Percentiles rank a stretch among this genome's conserved stretches.
These are phyloP conservation scores for Watsonalla cultraria DNA, from an alignment of 2,888 invertebrate genomes.

Conservation along the genomic window DNA sequence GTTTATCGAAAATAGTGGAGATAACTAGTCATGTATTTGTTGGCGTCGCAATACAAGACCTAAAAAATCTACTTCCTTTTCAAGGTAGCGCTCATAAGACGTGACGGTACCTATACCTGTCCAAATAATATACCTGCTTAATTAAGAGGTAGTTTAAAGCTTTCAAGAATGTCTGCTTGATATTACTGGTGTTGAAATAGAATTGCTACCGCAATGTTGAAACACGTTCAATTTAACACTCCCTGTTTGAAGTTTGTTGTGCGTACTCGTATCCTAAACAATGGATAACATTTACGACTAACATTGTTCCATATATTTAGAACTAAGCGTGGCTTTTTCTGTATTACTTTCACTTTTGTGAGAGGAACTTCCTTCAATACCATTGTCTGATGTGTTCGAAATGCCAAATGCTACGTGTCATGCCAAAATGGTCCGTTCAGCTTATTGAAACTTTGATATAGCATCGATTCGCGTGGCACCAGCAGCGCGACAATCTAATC, in stretches of 20 bases:
- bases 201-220: neutral
- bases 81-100: too few species aligned
- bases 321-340: neutral
- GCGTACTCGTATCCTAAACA: neutral
- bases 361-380: slow-evolving; percentile 9
- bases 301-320: neutral
- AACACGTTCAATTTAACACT: neutral
- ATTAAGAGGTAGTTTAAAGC: too few species aligned
- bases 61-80: too few species aligned
- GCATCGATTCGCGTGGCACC: slow-evolving; percentile 50
- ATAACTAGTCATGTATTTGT: too few species aligned
- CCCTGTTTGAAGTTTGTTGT: slow-evolving; percentile 1
- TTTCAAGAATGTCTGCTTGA: neutral
- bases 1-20: too few species aligned
- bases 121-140: too few species aligned
- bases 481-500: slow-evolving; percentile 61
- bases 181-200: neutral
- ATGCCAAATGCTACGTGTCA: slow-evolving; percentile 27
- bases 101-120: too few species aligned
- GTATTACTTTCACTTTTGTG: slow-evolving; percentile 1
- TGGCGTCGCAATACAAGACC: too few species aligned
- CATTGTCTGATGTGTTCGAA: slow-evolving; percentile 20
- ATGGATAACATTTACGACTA: neutral
- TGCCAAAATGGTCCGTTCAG: slow-evolving; percentile 34
- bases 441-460: slow-evolving; percentile 59